phyloP scores from a whole-genome alignment of 2,888 invertebrate genomes.

The Caenorhabditis sp. region DNA sequence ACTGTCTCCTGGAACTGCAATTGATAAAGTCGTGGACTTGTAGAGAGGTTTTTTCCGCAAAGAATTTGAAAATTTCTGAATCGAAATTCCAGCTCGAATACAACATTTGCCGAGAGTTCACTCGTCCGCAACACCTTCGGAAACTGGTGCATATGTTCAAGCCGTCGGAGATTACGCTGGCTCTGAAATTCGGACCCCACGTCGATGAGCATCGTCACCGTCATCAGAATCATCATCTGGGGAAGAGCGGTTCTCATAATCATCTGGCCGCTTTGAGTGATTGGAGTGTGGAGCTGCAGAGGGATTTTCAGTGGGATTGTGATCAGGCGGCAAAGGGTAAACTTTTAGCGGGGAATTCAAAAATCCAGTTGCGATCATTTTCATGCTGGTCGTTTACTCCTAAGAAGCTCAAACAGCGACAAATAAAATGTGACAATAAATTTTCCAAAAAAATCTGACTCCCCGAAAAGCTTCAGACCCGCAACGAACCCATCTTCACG shows the following conservation, averaged over 20 bases:
- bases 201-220: neutral
- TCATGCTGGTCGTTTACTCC: no score
- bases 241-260: conserved; percentile 10
- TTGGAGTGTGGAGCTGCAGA: neutral
- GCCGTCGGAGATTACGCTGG: conserved; percentile 21
- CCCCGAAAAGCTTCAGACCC: no score
- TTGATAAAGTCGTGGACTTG: conserved; percentile 46
- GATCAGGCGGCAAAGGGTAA: neutral
- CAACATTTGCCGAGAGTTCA: conserved; percentile 34
- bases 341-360: neutral
- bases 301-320: neutral
- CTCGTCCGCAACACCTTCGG: conserved; percentile 45
- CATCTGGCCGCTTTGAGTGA: conserved; percentile 26
- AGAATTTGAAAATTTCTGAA: neutral
- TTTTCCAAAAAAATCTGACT: no score
- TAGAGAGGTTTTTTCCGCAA: conserved; percentile 7
- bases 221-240: neutral
- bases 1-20: conserved; percentile 40
- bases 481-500: neutral
- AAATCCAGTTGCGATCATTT: no score
- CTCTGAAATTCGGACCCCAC: conserved; percentile 31
- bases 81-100: conserved; percentile 35
- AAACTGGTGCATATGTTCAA: conserved; percentile 50
- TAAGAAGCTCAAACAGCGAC: no score
- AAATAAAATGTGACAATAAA: no score